Evolutionary conservation across 1,140 invertebrate species (phyloP), one percentile per base, ranked within the genome.

Genomic region (Drosophila malerkotliana): DNA sequence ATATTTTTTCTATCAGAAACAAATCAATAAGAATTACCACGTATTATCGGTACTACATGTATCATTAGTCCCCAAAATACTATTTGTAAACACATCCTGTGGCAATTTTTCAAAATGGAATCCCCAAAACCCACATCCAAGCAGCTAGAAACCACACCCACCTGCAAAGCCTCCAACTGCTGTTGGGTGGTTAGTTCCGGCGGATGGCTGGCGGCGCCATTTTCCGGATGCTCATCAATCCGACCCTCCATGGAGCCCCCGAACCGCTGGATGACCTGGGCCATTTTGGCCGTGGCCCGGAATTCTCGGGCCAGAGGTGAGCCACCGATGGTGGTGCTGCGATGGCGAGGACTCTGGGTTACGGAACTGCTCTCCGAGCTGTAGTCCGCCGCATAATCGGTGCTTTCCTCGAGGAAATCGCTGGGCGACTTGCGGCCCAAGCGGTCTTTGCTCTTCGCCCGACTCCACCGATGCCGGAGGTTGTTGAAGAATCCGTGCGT

Each of bases 401-500:
- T 95, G 91, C 92, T 95, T 76, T 92, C 92, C 69, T 94, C 93
- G 1, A 91, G 89, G 21, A 91, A 91, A 58, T 93, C 91, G 39
- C 76, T 90, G 5, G 91, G 92, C 0, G 92, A 92, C 76, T 93
- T 93, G 54, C 92, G 92, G 4, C 93, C 81, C 30, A 92, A 67
- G 1, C 94, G 82, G 72, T 95, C 94, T 90, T 94, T 95, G 79
- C 94, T 94, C 9, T 93, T 92, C 28, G 93, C 93, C 2, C 95
- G 92, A 14, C 93, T 92, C 94, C 94, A 95, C 15, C 94, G 94
- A 79, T 93, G 94, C 84, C 93, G 95, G 24, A 96, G 88, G 59
- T 95, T 94, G 61, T 94, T 94, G 85, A 96, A 95, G 87, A 96
- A 96, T 14, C 93, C 94, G 78, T 95, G 95, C 1, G 95, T 95